phyloP scores from a whole-genome alignment of 2,888 invertebrate species.

The Salticus scenicus region DNA sequence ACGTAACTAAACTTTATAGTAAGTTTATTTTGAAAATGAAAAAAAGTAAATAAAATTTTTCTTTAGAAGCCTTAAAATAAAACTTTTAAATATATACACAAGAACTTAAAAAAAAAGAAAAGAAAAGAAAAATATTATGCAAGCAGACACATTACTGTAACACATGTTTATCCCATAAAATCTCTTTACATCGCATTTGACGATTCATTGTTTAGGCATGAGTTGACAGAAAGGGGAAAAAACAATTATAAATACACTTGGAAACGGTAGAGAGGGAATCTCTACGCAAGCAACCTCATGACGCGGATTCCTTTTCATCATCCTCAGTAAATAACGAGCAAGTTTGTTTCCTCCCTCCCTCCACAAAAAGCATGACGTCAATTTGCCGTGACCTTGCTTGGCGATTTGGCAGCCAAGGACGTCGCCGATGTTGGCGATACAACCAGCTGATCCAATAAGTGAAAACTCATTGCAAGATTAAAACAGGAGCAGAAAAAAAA shows the following conservation, averaged over 20 bases:
- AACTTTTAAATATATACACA: no score
- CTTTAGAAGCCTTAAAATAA: no score
- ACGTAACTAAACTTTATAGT: no score
- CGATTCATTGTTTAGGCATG: not conserved
- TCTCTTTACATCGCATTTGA: not conserved
- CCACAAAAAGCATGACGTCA: constrained; percentile 46
- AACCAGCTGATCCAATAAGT: constrained; percentile 54
- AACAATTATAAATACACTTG: constrained; percentile 1
- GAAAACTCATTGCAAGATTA: no score
- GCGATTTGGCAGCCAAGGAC: constrained; percentile 55
- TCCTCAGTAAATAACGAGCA: constrained; percentile 34
- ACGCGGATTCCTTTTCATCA: constrained; percentile 52
- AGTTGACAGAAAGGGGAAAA: not conserved
- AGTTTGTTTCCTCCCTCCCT: constrained; percentile 22
- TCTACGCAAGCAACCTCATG: constrained; percentile 34
- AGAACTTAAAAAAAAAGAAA: no score
- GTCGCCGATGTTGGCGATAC: constrained; percentile 58
- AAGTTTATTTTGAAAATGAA: no score
- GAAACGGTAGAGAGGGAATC: not conserved
- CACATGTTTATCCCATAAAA: not conserved
- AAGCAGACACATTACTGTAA: not conserved
- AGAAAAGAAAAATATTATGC: no score
- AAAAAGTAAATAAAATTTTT: no score
- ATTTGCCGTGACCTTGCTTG: constrained; percentile 66
- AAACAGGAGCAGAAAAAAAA: no score